Percentiles rank a stretch among this genome's conserved stretches.
Evolutionary conservation across 1,140 invertebrate species (phyloP).

Genomic region (Drosophila aff.): DNA sequence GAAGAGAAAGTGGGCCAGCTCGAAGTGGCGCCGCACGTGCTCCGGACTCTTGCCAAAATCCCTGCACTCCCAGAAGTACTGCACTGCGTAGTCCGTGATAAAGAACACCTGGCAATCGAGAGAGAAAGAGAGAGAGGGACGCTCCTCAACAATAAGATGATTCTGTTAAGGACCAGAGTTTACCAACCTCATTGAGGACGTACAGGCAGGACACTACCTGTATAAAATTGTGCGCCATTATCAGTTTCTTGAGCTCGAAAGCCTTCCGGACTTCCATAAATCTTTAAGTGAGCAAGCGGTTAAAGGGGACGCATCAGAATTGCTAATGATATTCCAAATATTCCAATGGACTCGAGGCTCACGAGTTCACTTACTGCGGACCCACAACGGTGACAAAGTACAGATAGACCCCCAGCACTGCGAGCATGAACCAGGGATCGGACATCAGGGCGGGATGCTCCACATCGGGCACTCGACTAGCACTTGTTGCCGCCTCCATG

Average conservation of each 20-base stretch:
- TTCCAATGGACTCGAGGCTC: neutral
- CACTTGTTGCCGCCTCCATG: conserved; percentile 50
- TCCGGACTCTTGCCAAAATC: conserved; percentile 5
- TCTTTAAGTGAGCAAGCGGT: conserved; percentile 42
- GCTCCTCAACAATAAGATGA: neutral
- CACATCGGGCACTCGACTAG: neutral
- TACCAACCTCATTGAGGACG: conserved; percentile 61
- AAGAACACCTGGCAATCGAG: conserved; percentile 20
- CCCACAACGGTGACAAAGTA: conserved; percentile 47
- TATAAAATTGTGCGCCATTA: conserved; percentile 65
- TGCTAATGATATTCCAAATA: conserved; percentile 14
- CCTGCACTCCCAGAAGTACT: conserved; percentile 66
- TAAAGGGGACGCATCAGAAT: conserved; percentile 5
- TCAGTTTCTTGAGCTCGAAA: conserved; percentile 63
- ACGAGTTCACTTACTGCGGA: conserved; percentile 63
- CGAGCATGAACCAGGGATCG: conserved; percentile 84
- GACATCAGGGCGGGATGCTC: conserved; percentile 47
- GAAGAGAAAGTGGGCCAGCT: conserved; percentile 85
- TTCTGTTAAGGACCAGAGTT: too few species aligned
- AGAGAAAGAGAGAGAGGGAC: neutral
- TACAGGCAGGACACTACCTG: conserved; percentile 74
- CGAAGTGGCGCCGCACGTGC: conserved; percentile 32
- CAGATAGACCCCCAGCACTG: conserved; percentile 54
- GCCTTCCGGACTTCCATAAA: conserved; percentile 67
- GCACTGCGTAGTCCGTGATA: conserved; percentile 36